Base-by-base conservation (phyloP, 2,797 vertebrate species). In the Enteromius argenteus region DNA sequence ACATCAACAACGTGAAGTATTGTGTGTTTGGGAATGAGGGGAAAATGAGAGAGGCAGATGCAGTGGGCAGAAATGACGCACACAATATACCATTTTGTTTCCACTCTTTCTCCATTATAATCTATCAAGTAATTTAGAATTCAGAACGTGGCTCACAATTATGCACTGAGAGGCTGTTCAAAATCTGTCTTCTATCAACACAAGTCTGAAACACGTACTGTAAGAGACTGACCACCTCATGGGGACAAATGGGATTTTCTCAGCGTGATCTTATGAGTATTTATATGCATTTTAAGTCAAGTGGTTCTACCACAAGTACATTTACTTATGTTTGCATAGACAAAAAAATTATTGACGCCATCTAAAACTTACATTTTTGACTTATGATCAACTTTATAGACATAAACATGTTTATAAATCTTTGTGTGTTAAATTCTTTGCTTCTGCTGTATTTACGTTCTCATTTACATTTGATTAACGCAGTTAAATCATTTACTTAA, bases 41-140 rank as follows among this genome's bases (percentile, higher is more conserved):
- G 90, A 92, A 92, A 91, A 46, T 80, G 44, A 84, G 88, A 90
- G 74, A 73, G 23, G 32, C 44, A 23, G 64, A 86, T 32, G 27
- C 13, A 51, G 58, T 67, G 81, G 72, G 83, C 75, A 49, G 67
- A 17, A 67, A 79, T 83, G 78, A 19, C 21, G 56, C 49, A 56
- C 83, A 86, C 85, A 90, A 81, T 87, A 19, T 77, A 64, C 44
- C 37, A 9, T 72, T 79, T 74, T 87, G 80, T 86, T 81, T 86
- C 84, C 76, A 32, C 37, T 73, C 11, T 51, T 77, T 85, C 76
- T 21, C 73, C 42, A 79, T 71, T 79, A 58, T 64, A 71, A 78
- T 37, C 15, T 64, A 37, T 78, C 77, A 56, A 77, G 71, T 79
- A 51, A 58, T 66, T 56, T 17, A 84, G 1, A 69, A 89, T 32